Percentiles rank a stretch among this genome's conserved stretches.
Conservation (phyloP, 1,140 invertebrate genomes). For the Drosophila arizonae region DNA sequence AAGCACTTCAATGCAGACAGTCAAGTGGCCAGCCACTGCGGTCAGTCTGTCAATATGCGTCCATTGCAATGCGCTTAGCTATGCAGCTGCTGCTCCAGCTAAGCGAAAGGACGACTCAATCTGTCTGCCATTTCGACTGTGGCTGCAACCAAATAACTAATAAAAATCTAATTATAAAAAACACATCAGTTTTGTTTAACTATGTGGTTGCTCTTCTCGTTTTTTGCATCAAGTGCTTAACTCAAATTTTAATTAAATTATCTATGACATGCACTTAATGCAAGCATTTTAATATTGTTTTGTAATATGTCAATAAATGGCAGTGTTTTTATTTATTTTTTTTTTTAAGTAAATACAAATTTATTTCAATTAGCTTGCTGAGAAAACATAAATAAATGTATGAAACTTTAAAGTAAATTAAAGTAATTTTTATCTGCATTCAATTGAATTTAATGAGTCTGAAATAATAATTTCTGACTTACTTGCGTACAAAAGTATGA, state of each 20-base stretch:
- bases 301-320: background rate
- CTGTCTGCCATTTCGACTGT: constrained; percentile 59
- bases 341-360: background rate
- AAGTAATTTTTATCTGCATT: no score
- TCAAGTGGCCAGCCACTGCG: constrained; percentile 69
- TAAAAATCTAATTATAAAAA: constrained; percentile 8
- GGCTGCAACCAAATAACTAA: constrained; percentile 14
- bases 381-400: no score
- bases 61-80: constrained; percentile 68
- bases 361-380: no score
- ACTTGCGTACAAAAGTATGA: no score
- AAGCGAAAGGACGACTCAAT: constrained; percentile 13
- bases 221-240: constrained; percentile 19
- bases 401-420: no score
- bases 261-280: constrained; percentile 11
- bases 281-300: background rate
- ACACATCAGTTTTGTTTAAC: constrained; percentile 17
- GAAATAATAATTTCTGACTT: no score
- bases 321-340: no score
- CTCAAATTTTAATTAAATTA: constrained; percentile 27
- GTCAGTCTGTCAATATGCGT: constrained; percentile 68
- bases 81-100: constrained; percentile 34
- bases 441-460: no score
- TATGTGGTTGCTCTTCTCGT: background rate
- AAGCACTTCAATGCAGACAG: constrained; percentile 69